Evolutionary conservation across 2,113 vertebrate genomes (phyloP), one percentile per base, ranked within the genome.

Genomic region (Tachycineta bicolor): DNA sequence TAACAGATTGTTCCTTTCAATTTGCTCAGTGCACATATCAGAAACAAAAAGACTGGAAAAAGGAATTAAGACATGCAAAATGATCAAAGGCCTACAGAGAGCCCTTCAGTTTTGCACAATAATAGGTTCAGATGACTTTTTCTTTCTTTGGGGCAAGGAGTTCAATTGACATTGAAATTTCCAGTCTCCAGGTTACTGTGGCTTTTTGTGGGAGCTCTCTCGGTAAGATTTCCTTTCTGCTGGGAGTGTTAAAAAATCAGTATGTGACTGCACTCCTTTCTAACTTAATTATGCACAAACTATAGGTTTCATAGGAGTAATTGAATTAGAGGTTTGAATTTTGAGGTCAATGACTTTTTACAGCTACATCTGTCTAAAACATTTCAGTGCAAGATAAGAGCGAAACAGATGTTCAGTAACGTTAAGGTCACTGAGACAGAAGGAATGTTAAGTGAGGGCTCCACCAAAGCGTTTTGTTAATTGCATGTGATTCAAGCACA

Each of bases 321-420:
- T 96, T 97, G 65, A 96, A 97, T 95, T 97, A 97, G 95, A 73
- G 43, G 50, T 86, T 95, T 92, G 84, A 68, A 75, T 94, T 97
- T 95, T 94, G 94, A 96, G 94, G 93, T 96, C 96, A 97, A 71
- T 95, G 94, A 77, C 79, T 94, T 92, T 93, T 96, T 96, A 93
- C 74, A 81, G 74, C 90, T 96, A 88, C 85, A 93, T 95, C 87
- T 96, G 94, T 73, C 83, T 93, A 70, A 96, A 97, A 91, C 62
- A 93, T 96, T 94, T 94, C 58, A 81, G 75, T 71, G 58, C 50
- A 82, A 91, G 89, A 44, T 90, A 65, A 75, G 80, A 73, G 76
- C 56, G 93, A 93, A 97, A 81, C 96, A 97, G 96, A 97, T 96
- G 97, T 97, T 96, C 85, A 43, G 94, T 74, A 92, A 93, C 34